Conservation (phyloP, 1,140 invertebrate species). For the Caenorhabditis tropicalis region DNA sequence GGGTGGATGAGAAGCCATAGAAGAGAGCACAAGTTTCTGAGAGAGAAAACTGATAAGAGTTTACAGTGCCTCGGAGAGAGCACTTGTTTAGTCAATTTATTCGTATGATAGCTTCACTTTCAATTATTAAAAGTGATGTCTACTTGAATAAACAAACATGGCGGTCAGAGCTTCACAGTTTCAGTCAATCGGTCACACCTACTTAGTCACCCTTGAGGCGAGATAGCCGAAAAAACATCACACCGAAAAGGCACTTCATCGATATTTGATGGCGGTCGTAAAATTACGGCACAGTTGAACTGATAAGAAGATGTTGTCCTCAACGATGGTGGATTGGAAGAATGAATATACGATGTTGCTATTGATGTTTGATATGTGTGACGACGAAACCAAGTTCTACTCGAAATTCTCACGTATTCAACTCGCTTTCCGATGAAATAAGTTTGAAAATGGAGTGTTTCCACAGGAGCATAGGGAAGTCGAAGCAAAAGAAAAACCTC, state of each 20-base stretch:
- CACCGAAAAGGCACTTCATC: background rate
- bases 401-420: background rate
- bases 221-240: slow-evolving; percentile 2
- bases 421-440: no score
- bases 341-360: slow-evolving; percentile 22
- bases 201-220: background rate
- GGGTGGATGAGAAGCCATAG: slow-evolving; percentile 19
- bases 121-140: slow-evolving; percentile 19
- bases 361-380: slow-evolving; percentile 40
- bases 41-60: slow-evolving; percentile 34
- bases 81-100: slow-evolving; percentile 6
- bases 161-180: background rate
- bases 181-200: slow-evolving; percentile 3
- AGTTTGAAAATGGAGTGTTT: no score
- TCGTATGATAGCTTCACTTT: background rate
- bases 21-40: slow-evolving; percentile 34
- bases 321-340: slow-evolving; percentile 12
- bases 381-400: no score
- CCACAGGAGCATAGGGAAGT: no score
- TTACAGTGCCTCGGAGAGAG: background rate
- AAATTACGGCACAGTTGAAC: background rate
- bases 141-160: slow-evolving; percentile 16
- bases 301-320: slow-evolving; percentile 38
- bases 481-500: no score
- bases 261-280: slow-evolving; percentile 26